phyloP scores from a whole-genome alignment of 2,797 vertebrate species.

The Chaunax sp. region DNA sequence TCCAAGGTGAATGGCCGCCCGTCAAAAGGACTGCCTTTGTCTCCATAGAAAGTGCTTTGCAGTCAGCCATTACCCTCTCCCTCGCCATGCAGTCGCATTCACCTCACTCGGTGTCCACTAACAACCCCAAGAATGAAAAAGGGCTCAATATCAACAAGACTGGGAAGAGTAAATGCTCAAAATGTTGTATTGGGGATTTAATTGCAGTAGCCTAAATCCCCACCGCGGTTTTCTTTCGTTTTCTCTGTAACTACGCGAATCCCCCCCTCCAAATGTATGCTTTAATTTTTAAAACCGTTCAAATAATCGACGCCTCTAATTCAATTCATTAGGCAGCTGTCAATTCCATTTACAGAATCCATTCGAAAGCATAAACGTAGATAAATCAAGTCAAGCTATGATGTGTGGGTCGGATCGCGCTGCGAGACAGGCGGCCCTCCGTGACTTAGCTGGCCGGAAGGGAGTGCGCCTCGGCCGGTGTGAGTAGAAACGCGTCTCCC shows the following conservation, averaged over 20 bases:
- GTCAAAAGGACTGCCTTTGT: slow-evolving; percentile 83
- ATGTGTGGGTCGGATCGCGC: slow-evolving; percentile 37
- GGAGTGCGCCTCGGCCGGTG: slow-evolving; percentile 62
- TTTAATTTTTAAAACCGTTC: slow-evolving; percentile 1
- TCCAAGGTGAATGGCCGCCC: slow-evolving; percentile 78
- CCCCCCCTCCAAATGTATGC: slow-evolving; percentile 6
- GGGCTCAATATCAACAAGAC: neutral
- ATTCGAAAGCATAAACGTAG: slow-evolving; percentile 37
- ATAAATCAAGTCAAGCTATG: slow-evolving; percentile 51
- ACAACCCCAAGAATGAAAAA: slow-evolving; percentile 36
- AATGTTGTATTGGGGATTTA: neutral
- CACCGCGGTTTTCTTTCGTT: neutral
- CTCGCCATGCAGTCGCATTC: slow-evolving; percentile 70
- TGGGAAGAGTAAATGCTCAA: neutral
- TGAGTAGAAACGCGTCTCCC: slow-evolving; percentile 18
- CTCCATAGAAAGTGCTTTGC: slow-evolving; percentile 77
- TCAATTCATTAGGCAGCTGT: slow-evolving; percentile 44
- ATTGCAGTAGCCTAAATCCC: neutral
- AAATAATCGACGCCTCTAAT: slow-evolving; percentile 40
- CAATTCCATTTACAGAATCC: slow-evolving; percentile 39
- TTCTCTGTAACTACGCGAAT: slow-evolving; percentile 4
- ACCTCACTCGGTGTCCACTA: slow-evolving; percentile 32
- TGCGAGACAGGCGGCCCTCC: slow-evolving; percentile 54
- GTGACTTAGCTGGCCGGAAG: slow-evolving; percentile 61
- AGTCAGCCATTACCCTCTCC: slow-evolving; percentile 84